A percentile compares a stretch with the other conserved stretches of the same genome.
phyloP scores from a whole-genome alignment of 2,888 invertebrate species.

The Drosophila testacea region DNA sequence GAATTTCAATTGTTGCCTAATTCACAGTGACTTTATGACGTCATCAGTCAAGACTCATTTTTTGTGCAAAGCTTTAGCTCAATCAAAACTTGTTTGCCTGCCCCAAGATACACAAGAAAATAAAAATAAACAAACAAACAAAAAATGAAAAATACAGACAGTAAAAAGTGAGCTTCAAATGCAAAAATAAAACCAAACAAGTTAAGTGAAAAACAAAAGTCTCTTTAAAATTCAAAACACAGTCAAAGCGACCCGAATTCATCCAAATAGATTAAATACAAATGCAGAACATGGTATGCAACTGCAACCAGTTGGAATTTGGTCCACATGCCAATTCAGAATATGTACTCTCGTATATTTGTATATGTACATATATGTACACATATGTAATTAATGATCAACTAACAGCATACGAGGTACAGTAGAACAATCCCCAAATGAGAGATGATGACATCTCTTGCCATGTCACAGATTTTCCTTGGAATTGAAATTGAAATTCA shows the following conservation, averaged over 20 bases:
- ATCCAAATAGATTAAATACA: constrained; percentile 34
- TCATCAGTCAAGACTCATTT: constrained; percentile 61
- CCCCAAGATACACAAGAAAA: constrained; percentile 34
- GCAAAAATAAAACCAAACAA: constrained; percentile 15
- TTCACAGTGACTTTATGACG: constrained; percentile 57
- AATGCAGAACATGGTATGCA: constrained; percentile 32
- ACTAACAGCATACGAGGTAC: constrained; percentile 3
- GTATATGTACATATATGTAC: constrained; percentile 3
- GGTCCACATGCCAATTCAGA: constrained; percentile 65
- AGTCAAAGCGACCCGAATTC: constrained; percentile 46
- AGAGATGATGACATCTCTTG: constrained; percentile 67
- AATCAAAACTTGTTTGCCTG: constrained; percentile 76
- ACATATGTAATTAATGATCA: constrained; percentile 27
- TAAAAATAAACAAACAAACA: constrained; percentile 21
- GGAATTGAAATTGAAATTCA: constrained; percentile 69
- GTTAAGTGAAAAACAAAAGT: constrained; percentile 59
- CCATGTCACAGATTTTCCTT: constrained; percentile 67
- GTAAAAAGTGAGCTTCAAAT: constrained; percentile 29
- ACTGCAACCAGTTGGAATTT: constrained; percentile 56
- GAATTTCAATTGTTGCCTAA: constrained; percentile 70
- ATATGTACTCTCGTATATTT: constrained; percentile 16
- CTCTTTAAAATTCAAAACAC: constrained; percentile 60
- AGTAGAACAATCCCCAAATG: constrained; percentile 2
- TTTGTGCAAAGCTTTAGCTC: constrained; percentile 51
- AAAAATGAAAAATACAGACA: constrained; percentile 33